These are phyloP conservation scores for Myoxocephalus aenaeus DNA, from an alignment of 2,797 vertebrate species.

Conservation along the genomic window DNA sequence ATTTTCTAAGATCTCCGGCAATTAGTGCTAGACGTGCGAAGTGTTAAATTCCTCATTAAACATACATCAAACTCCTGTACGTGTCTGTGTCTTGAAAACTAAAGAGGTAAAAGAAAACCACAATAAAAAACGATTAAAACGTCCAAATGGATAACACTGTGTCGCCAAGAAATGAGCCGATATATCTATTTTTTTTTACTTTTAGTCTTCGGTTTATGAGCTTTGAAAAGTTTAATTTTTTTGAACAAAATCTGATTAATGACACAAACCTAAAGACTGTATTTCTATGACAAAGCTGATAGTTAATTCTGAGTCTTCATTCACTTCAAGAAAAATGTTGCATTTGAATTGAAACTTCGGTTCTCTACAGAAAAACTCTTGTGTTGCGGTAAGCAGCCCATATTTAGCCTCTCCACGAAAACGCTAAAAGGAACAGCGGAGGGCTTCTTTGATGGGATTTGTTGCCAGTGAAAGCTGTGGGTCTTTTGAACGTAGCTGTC, in stretches of 20 bases:
- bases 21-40: constrained; percentile 53
- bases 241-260: not conserved
- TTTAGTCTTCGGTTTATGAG: not conserved
- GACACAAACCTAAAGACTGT: not conserved
- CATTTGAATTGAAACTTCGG: constrained; percentile 64
- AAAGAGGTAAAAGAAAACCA: not conserved
- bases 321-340: constrained; percentile 16
- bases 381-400: constrained; percentile 59
- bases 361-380: constrained; percentile 44
- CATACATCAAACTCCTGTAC: constrained; percentile 12
- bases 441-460: constrained; percentile 87
- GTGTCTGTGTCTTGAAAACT: not conserved
- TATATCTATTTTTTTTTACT: not conserved
- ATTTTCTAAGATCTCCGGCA: constrained; percentile 8
- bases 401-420: constrained; percentile 70
- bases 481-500: constrained; percentile 81
- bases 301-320: not conserved
- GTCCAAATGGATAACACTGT: not conserved
- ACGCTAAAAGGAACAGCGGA: constrained; percentile 85
- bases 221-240: not conserved
- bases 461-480: constrained; percentile 78
- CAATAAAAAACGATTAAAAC: not conserved
- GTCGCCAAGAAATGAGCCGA: not conserved
- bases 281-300: not conserved
- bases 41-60: constrained; percentile 36